Base-by-base conservation (phyloP, 1,140 invertebrate genomes). In the Zaprionus africanus region DNA sequence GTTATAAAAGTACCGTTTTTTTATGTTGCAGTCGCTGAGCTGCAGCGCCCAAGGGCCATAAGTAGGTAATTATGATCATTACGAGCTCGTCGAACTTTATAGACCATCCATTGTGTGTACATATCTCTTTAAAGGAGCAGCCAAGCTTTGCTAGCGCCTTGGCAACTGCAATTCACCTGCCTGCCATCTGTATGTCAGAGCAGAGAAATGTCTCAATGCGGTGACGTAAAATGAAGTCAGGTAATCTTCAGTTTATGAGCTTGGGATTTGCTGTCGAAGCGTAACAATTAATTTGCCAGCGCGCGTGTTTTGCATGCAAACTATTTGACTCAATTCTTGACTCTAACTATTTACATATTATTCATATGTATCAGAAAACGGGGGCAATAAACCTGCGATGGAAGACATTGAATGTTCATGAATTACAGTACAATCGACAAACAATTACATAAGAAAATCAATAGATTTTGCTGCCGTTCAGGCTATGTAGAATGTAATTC, bases 161-260 rank as follows among this genome's bases (percentile, higher is more conserved):
- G 54, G 11, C 38, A 43, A n/a, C 46, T 82, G 80, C 79, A 86
- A 19, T 78, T 59, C 19, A 11, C 43, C 57, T 38, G 59, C n/a
- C 17, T 15, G 46, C 51, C 19, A 17, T n/a, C 28, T 34, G 31
- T 69, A 66, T 69, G 78, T 38, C 60, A 54, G 43, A 54, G 19
- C 17, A 49, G n/a, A n/a, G n/a, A 5, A 11, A 6, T n/a, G 6
- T 9, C 17, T 5, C 17, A 22, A 51, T 51, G 46, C 4, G 11
- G 46, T 24, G 7, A 46, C 41, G 26, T 36, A 19, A 17, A 63
- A 46, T 53, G 62, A 67, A 69, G 69, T 54, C 63, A 70, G 69
- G 68, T 85, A 88, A 88, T 88, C 85, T 88, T 66, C 76, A 62
- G 66, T 90, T 90, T 90, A 90, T 90, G 79, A 80, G 74, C 53